Evolutionary conservation across 2,113 vertebrate genomes (phyloP).

Genomic region (Muntiacus muntjak): DNA sequence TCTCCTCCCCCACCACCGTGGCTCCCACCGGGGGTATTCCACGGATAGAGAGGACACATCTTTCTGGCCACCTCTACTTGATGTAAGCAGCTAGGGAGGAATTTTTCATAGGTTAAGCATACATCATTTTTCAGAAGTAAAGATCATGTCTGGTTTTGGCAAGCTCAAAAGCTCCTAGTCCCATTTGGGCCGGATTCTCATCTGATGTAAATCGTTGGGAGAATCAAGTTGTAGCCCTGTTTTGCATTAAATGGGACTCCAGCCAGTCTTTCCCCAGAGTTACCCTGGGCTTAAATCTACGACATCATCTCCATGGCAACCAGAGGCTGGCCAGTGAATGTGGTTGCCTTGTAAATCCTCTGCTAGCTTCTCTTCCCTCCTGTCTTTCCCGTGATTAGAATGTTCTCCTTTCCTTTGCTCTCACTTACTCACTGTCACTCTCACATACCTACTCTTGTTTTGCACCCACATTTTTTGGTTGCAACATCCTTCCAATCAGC

Average conservation of each 20-base stretch:
- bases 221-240: slow-evolving; percentile 66
- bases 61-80: neutral
- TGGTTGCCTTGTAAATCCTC: slow-evolving; percentile 54
- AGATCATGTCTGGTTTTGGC: slow-evolving; percentile 64
- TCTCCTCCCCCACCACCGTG: neutral
- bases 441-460: neutral
- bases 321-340: slow-evolving; percentile 50
- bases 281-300: slow-evolving; percentile 57
- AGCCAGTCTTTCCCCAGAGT: slow-evolving; percentile 66
- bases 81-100: slow-evolving; percentile 3
- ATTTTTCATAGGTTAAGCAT: slow-evolving; percentile 56
- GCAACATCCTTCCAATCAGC: slow-evolving; percentile 69
- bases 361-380: neutral
- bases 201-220: slow-evolving; percentile 65
- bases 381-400: slow-evolving; percentile 51
- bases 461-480: slow-evolving; percentile 28
- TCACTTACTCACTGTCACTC: neutral
- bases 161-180: slow-evolving; percentile 41
- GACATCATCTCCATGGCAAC: slow-evolving; percentile 71
- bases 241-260: slow-evolving; percentile 62
- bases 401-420: neutral
- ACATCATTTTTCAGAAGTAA: slow-evolving; percentile 64
- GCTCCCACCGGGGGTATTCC: neutral
- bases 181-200: slow-evolving; percentile 57
- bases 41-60: neutral